phyloP scores from a whole-genome alignment of 2,113 vertebrate species.

The Pseudonaja textilis region DNA sequence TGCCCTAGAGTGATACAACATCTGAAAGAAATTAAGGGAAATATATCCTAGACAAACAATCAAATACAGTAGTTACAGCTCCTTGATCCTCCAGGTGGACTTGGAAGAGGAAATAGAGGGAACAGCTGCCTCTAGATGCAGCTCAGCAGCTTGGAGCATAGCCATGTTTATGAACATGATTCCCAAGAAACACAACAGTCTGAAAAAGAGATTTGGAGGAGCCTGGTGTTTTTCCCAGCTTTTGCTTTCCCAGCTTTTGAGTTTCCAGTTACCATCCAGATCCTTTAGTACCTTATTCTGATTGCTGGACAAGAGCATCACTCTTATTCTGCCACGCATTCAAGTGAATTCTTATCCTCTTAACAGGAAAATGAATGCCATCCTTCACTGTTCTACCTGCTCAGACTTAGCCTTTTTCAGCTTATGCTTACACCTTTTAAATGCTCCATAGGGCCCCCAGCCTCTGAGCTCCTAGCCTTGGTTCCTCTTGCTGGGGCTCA shows the following conservation, averaged over 20 bases:
- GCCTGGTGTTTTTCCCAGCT: constrained; percentile 12
- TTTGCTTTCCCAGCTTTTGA: background rate
- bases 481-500: background rate
- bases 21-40: background rate
- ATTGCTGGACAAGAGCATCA: background rate
- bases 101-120: background rate
- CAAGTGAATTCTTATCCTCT: background rate
- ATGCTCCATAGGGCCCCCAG: background rate
- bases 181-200: background rate
- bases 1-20: background rate
- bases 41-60: background rate
- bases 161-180: background rate
- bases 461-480: background rate
- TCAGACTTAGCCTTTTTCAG: background rate
- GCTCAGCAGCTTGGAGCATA: fast-evolving
- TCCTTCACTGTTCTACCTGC: background rate
- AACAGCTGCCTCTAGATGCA: background rate
- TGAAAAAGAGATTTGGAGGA: background rate
- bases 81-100: background rate
- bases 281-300: background rate
- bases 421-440: background rate
- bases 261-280: background rate
- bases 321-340: background rate
- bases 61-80: background rate
- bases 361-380: background rate